These are phyloP conservation scores for Euura lappo DNA, from an alignment of 1,140 invertebrate genomes.

Conservation along the genomic window DNA sequence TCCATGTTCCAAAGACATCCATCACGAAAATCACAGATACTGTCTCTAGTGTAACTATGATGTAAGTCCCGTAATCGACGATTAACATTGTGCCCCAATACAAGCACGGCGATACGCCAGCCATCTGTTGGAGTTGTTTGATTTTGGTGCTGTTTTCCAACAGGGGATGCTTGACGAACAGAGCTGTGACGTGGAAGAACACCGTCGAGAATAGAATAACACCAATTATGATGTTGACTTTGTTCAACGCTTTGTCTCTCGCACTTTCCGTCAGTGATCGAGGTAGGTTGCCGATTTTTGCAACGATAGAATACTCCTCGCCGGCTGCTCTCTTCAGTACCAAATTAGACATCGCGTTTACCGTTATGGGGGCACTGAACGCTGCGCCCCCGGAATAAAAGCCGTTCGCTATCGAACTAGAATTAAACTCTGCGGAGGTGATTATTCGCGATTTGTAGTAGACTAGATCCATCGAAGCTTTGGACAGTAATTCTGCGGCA, in stretches of 20 bases:
- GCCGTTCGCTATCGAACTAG: slow-evolving; percentile 40
- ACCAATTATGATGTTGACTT: neutral
- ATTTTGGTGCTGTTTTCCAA: slow-evolving; percentile 53
- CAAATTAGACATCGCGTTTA: slow-evolving; percentile 50
- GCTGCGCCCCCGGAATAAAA: slow-evolving; percentile 49
- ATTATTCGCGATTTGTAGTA: slow-evolving; percentile 48
- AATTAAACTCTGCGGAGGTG: slow-evolving; percentile 50
- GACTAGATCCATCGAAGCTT: slow-evolving; percentile 30
- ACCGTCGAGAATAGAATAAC: neutral
- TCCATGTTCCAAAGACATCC: slow-evolving; percentile 37
- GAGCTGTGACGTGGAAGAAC: neutral
- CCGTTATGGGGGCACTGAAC: slow-evolving; percentile 50
- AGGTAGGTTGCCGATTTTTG: slow-evolving; percentile 43
- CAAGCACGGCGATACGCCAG: slow-evolving; percentile 61
- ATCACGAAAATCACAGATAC: slow-evolving; percentile 30
- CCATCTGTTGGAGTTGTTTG: slow-evolving; percentile 69
- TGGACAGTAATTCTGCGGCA: neutral
- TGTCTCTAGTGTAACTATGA: slow-evolving; percentile 22
- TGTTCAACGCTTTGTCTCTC: neutral
- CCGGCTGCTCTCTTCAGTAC: slow-evolving; percentile 42
- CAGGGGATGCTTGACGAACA: slow-evolving; percentile 58
- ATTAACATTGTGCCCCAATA: slow-evolving; percentile 65
- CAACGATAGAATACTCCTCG: slow-evolving; percentile 42
- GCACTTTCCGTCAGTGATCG: slow-evolving; percentile 29
- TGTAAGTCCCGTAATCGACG: slow-evolving; percentile 52